Conservation (phyloP, 2,113 vertebrate species). For the Porphyrio hochstetteri region DNA sequence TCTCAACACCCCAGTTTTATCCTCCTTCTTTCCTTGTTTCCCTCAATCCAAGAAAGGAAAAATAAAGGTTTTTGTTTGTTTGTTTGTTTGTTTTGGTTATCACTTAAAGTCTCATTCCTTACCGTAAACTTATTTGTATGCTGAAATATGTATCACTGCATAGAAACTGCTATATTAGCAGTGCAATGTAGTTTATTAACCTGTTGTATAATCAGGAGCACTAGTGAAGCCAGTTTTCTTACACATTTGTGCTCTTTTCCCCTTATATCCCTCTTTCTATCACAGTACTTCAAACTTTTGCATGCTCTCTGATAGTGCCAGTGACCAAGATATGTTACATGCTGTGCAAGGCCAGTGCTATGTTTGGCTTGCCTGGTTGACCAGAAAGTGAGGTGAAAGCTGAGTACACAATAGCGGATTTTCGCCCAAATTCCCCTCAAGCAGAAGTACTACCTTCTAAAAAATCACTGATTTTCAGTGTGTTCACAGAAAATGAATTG, state of each 20-base stretch:
- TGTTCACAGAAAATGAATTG: not conserved
- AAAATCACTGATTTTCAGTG: not conserved
- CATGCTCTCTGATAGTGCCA: not conserved
- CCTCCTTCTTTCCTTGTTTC: not conserved
- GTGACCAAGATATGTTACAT: not conserved
- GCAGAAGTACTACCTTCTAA: not conserved
- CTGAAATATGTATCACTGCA: not conserved
- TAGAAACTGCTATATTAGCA: not conserved
- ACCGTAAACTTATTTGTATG: not conserved
- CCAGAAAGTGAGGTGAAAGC: not conserved
- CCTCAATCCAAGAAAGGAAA: not conserved
- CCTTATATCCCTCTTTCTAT: not conserved
- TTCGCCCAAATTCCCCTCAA: not conserved
- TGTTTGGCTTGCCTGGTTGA: not conserved
- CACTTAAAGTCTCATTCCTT: not conserved
- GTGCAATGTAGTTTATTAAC: not conserved
- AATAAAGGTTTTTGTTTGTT: not conserved
- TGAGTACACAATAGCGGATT: not conserved
- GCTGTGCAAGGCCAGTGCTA: not conserved
- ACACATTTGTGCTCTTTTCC: not conserved
- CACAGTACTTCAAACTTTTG: not conserved
- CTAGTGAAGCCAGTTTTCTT: not conserved
- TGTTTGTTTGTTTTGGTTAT: not conserved
- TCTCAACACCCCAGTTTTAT: not conserved
- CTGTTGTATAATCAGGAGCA: not conserved